Evolutionary conservation across 2,888 invertebrate genomes (phyloP).

Genomic region (Psylliodes chrysocephalus): DNA sequence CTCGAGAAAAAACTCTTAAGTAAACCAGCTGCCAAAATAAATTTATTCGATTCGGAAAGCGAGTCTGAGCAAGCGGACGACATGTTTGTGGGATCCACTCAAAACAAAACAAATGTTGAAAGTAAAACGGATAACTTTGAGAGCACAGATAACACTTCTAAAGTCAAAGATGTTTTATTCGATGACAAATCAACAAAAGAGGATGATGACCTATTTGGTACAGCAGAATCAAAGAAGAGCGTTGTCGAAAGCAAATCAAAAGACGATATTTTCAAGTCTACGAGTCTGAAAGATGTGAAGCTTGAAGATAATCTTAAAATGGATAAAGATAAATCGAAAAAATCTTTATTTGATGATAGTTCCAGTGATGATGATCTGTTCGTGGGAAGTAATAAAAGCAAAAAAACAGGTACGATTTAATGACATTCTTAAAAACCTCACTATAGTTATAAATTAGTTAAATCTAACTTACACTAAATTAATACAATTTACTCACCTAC

Average conservation of each 20-base stretch:
- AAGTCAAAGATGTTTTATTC: background rate
- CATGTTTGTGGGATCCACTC: background rate
- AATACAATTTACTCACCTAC: too few species aligned
- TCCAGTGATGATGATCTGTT: slow-evolving; percentile 56
- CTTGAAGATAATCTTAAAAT: background rate
- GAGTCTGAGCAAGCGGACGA: slow-evolving; percentile 25
- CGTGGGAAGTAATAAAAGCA: slow-evolving; percentile 34
- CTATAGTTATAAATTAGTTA: too few species aligned
- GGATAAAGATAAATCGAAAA: slow-evolving; percentile 15
- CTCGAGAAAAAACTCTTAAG: background rate
- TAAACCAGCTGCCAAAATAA: slow-evolving; percentile 20
- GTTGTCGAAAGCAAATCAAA: background rate
- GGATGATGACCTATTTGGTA: slow-evolving; percentile 26
- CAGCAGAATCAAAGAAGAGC: background rate
- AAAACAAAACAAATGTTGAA: slow-evolving; percentile 3
- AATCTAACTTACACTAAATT: too few species aligned
- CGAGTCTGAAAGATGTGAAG: too few species aligned
- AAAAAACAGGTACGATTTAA: slow-evolving; percentile 27
- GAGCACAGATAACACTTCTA: slow-evolving; percentile 28
- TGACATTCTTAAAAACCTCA: too few species aligned
- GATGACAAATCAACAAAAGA: background rate
- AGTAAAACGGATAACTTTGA: slow-evolving; percentile 16
- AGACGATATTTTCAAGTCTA: background rate
- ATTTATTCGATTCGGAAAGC: slow-evolving; percentile 26
- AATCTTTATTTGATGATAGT: slow-evolving; percentile 54